These are phyloP conservation scores for Oryzias sinensis DNA, from an alignment of 2,797 vertebrate species.

Conservation along the genomic window DNA sequence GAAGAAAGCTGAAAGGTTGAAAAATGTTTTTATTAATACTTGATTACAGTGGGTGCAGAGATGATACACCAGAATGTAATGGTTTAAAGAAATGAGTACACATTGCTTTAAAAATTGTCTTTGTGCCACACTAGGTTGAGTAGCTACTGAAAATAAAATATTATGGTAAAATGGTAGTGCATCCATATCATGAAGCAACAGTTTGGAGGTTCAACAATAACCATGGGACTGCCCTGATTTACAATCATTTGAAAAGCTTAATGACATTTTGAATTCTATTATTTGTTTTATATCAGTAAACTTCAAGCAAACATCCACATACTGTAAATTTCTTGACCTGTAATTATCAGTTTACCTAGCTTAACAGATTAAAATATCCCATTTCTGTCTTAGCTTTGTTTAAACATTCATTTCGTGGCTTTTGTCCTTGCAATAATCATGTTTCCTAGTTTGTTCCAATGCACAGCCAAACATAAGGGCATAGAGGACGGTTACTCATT, in stretches of 20 bases:
- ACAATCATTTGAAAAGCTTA: slow-evolving; percentile 1
- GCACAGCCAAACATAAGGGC: slow-evolving; percentile 43
- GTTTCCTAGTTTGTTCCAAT: slow-evolving; percentile 18
- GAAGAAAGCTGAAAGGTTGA: slow-evolving; percentile 43
- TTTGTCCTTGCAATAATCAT: slow-evolving; percentile 33
- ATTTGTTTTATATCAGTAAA: too few species aligned
- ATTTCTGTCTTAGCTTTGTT: slow-evolving; percentile 27
- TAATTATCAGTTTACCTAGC: slow-evolving; percentile 57
- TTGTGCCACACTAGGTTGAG: slow-evolving; percentile 2
- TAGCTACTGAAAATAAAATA: slow-evolving; percentile 2
- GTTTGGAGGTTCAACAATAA: too few species aligned
- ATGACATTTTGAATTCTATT: slow-evolving; percentile 12
- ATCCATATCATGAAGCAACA: too few species aligned
- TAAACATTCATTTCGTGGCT: slow-evolving; percentile 28
- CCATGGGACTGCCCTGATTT: too few species aligned
- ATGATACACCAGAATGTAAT: neutral
- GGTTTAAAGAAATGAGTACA: slow-evolving; percentile 4
- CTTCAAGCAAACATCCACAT: slow-evolving; percentile 2
- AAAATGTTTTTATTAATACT: slow-evolving; percentile 25
- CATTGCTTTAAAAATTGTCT: neutral
- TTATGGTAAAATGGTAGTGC: too few species aligned
- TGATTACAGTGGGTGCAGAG: slow-evolving; percentile 5
- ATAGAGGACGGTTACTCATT: slow-evolving; percentile 66
- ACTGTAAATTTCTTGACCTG: slow-evolving; percentile 40
- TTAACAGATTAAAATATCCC: slow-evolving; percentile 49